Conservation (phyloP, 2,113 vertebrate species). For the Elephantulus edwardii region DNA sequence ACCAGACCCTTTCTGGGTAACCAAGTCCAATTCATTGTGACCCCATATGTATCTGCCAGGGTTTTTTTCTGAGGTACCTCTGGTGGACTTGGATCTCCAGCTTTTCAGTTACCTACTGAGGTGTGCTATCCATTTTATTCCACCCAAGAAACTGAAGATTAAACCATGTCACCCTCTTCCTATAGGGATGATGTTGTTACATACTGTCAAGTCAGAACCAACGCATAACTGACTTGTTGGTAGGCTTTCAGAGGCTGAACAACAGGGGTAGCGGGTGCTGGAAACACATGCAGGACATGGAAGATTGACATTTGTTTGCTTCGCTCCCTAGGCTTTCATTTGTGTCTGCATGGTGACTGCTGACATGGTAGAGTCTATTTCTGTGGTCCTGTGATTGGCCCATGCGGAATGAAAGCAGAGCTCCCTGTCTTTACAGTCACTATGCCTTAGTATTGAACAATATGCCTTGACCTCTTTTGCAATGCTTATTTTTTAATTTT, state of each 20-base stretch:
- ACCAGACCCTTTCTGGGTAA: background rate
- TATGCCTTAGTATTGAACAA: background rate
- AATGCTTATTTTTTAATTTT: background rate
- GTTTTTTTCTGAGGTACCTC: background rate
- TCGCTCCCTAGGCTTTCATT: background rate
- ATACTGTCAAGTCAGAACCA: no score
- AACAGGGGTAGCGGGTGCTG: background rate
- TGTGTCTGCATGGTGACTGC: background rate
- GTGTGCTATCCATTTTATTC: background rate
- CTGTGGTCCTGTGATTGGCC: background rate
- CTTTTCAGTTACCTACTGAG: background rate
- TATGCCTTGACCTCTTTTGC: background rate
- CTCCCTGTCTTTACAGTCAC: background rate
- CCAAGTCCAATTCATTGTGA: background rate
- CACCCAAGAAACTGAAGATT: background rate
- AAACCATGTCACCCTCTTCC: background rate
- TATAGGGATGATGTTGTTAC: fast-evolving
- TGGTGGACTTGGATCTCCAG: background rate
- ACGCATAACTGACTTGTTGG: no score
- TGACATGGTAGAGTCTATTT: background rate
- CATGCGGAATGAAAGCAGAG: background rate
- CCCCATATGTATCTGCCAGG: background rate
- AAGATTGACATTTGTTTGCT: background rate
- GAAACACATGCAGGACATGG: background rate
- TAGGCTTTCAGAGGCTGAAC: no score